phyloP scores from a whole-genome alignment of 92 coral and sea anemone genomes.

The Zoanthus sansibaricus region DNA sequence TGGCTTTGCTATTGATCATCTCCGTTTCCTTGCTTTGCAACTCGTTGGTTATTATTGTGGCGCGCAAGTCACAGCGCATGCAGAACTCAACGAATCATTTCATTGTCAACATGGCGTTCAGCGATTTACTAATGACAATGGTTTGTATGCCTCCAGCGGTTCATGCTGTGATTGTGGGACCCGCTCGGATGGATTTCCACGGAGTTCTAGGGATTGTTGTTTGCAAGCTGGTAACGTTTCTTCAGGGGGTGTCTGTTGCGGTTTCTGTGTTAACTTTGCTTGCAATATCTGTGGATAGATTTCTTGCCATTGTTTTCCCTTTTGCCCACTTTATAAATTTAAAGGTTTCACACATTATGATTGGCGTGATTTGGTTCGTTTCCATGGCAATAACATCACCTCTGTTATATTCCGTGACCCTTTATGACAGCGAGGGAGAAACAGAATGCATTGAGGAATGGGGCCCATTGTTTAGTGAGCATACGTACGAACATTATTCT shows the following conservation, averaged over 20 bases:
- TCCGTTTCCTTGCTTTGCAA: slow-evolving; percentile 11
- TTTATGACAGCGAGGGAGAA: slow-evolving; percentile 17
- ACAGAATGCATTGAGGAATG: slow-evolving; percentile 12
- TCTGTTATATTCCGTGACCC: slow-evolving; percentile 33
- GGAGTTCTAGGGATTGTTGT: slow-evolving; percentile 20
- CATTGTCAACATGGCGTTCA: slow-evolving; percentile 39
- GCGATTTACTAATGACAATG: slow-evolving; percentile 33
- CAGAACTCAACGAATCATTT: slow-evolving; percentile 40
- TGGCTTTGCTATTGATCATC: background rate
- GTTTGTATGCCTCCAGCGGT: slow-evolving; percentile 38
- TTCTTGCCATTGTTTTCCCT: slow-evolving; percentile 30
- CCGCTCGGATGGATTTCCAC: slow-evolving; percentile 32
- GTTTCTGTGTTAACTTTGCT: slow-evolving; percentile 30
- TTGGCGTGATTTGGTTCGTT: slow-evolving; percentile 27
- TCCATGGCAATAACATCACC: slow-evolving; percentile 44
- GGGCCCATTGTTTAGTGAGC: slow-evolving; percentile 34
- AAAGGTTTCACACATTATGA: slow-evolving; percentile 29
- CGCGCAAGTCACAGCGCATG: slow-evolving; percentile 32
- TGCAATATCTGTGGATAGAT: slow-evolving; percentile 34
- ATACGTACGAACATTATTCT: slow-evolving; percentile 19
- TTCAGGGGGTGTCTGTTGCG: slow-evolving; percentile 36
- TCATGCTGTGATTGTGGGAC: slow-evolving; percentile 28
- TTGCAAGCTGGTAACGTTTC: slow-evolving; percentile 43
- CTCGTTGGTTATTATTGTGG: slow-evolving; percentile 22
- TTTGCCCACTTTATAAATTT: slow-evolving; percentile 26